Evolutionary conservation across 2,888 invertebrate species (phyloP).

Genomic region (Selenia dentaria): DNA sequence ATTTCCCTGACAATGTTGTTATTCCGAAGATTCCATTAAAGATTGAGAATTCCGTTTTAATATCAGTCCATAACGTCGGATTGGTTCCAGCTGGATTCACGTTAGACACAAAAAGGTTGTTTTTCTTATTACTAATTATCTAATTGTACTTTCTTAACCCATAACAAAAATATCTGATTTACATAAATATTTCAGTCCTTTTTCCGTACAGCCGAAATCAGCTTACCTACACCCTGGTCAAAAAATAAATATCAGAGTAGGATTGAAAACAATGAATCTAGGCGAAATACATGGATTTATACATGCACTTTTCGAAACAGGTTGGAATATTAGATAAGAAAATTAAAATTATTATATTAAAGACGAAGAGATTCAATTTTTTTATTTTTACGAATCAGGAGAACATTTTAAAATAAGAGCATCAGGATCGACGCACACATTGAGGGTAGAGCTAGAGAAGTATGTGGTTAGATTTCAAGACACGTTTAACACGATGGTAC

Average conservation of each 20-base stretch:
- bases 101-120: constrained; percentile 59
- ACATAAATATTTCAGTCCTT: constrained; percentile 63
- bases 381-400: constrained; percentile 49
- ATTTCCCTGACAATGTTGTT: constrained; percentile 64
- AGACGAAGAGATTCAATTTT: no score
- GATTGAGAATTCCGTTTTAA: constrained; percentile 50
- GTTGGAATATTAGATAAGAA: no score
- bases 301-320: constrained; percentile 65
- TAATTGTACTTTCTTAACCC: neutral
- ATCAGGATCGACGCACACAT: constrained; percentile 69
- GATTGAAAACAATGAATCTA: constrained; percentile 74
- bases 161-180: neutral
- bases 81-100: constrained; percentile 61
- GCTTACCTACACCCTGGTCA: constrained; percentile 76
- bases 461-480: constrained; percentile 79
- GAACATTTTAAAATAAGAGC: constrained; percentile 76
- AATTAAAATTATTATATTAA: no score
- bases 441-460: constrained; percentile 77
- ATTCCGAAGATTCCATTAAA: constrained; percentile 66
- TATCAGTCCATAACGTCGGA: constrained; percentile 61
- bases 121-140: neutral
- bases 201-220: constrained; percentile 79
- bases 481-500: constrained; percentile 84
- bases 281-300: constrained; percentile 66
- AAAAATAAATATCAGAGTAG: constrained; percentile 74